These are phyloP conservation scores for Ganaspis sp. DNA, from an alignment of 1,140 invertebrate species.

Conservation along the genomic window DNA sequence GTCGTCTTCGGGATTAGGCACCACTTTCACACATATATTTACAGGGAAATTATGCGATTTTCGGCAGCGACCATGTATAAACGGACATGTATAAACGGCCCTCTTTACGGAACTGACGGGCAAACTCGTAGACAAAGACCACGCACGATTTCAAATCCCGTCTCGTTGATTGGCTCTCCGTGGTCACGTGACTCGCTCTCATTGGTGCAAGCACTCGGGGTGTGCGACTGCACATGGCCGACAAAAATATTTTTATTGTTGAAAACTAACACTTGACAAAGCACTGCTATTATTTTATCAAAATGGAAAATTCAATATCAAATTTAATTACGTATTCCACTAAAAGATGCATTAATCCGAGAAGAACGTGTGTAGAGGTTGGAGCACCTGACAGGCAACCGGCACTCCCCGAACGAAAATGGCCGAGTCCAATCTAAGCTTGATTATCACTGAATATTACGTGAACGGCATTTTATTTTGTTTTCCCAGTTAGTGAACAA, in stretches of 20 bases:
- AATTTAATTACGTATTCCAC: background rate
- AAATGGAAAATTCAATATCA: background rate
- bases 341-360: background rate
- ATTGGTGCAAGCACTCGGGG: conserved; percentile 27
- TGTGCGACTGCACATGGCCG: conserved; percentile 49
- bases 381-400: background rate
- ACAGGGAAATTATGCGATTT: conserved; percentile 58
- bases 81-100: conserved; percentile 74
- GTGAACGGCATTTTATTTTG: conserved; percentile 44
- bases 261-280: conserved; percentile 29
- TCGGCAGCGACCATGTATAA: conserved; percentile 66
- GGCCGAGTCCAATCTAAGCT: conserved; percentile 57
- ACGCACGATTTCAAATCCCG: conserved; percentile 76
- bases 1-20: conserved; percentile 53
- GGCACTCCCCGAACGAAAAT: conserved; percentile 20
- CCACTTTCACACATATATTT: conserved; percentile 69
- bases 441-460: background rate
- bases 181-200: conserved; percentile 64
- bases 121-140: conserved; percentile 74
- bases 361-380: background rate
- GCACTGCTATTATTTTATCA: background rate
- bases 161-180: conserved; percentile 59
- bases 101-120: conserved; percentile 75
- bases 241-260: conserved; percentile 39
- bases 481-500: background rate